Base-by-base conservation (phyloP, 2,888 invertebrate species). In the Meganola albula region DNA sequence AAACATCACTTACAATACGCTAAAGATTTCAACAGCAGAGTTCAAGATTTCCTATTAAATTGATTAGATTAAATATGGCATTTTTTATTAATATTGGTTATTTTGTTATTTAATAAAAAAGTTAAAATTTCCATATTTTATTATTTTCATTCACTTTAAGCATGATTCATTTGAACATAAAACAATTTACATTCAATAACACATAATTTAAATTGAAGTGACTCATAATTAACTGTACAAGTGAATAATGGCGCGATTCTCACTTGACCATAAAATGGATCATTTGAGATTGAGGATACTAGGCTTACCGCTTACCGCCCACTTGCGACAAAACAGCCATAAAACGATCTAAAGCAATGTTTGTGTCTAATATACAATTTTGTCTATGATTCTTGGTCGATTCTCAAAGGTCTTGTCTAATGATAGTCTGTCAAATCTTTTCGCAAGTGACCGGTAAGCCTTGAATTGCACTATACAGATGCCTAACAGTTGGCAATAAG, bases 1-100 rank as follows among this genome's bases (percentile, higher is more conserved):
- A 94, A 94, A 54, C 97, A 97, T 71, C 95, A 96, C 62, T 87
- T 96, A 12, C 96, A 97, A 46, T 95, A 92, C 65, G 88, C 92
- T 1, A 89, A 92, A 12, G 92, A 95, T 62, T 96, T 97, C 60
- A 95, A 96, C 65, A 80, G 87, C 43, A 67, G 91, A 22, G 91
- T 93, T 0, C 89, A 92, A 48, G 87, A 92, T 11, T 96, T 96
- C 67, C 66, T 94, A 40, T 37, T 58, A n/a, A n/a, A n/a, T n/a
- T n/a, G n/a, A n/a, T n/a, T n/a, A n/a, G n/a, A n/a, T n/a, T n/a
- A n/a, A n/a, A n/a, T n/a, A n/a, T n/a, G n/a, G n/a, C n/a, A n/a
- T n/a, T n/a, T n/a, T n/a, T n/a, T n/a, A n/a, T n/a, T n/a, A n/a
- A n/a, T n/a, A n/a, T n/a, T n/a, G n/a, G n/a, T n/a, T n/a, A n/a